A percentile compares a stretch with the other conserved stretches of the same genome.
These are phyloP conservation scores for Takifugu rubripes DNA, from an alignment of 2,797 vertebrate genomes.

Conservation along the genomic window DNA sequence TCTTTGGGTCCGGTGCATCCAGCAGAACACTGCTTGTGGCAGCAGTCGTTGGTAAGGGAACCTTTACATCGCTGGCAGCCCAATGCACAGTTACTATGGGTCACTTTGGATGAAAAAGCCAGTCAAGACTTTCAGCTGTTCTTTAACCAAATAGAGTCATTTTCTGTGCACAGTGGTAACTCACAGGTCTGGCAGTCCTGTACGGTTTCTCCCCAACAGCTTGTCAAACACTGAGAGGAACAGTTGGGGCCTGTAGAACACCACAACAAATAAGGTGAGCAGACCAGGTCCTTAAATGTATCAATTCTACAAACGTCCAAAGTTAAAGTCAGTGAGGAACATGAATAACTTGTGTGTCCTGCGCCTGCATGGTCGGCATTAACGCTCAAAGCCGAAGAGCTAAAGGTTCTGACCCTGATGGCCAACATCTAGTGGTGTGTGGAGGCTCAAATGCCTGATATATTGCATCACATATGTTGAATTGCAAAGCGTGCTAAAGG, in stretches of 20 bases:
- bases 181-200: constrained; percentile 87
- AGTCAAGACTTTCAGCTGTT: neutral
- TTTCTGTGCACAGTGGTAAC: constrained; percentile 40
- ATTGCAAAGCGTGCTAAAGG: neutral
- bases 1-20: constrained; percentile 95
- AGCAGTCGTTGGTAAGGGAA: constrained; percentile 81
- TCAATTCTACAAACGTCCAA: neutral
- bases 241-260: constrained; percentile 75
- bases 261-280: constrained; percentile 3
- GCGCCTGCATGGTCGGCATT: too few species aligned
- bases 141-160: neutral
- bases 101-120: constrained; percentile 73
- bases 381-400: too few species aligned
- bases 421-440: too few species aligned
- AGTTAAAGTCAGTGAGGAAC: too few species aligned
- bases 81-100: constrained; percentile 76
- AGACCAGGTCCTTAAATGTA: neutral
- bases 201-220: constrained; percentile 83
- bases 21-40: constrained; percentile 91
- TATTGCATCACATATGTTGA: neutral
- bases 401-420: too few species aligned
- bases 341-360: too few species aligned
- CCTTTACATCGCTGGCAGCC: constrained; percentile 94
- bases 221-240: constrained; percentile 42
- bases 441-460: too few species aligned